Evolutionary conservation across 2,113 vertebrate species (phyloP), one percentile per base, ranked within the genome.

Genomic region (Pseudorectes ferrugineus): DNA sequence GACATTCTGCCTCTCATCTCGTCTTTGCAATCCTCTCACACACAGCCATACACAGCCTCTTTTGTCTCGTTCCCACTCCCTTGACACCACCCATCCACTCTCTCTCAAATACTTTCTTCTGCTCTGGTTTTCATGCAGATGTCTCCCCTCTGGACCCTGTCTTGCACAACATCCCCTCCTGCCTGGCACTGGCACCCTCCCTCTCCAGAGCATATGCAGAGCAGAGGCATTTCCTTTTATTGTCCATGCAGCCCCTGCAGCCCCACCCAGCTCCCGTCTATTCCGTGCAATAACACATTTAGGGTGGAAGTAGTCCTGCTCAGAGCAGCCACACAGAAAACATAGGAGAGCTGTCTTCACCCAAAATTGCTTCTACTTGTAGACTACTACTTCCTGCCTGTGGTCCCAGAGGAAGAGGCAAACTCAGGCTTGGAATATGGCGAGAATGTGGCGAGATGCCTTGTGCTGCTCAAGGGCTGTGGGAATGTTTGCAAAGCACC

Each of bases 191-290:
- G 46, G 40, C 76, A 57, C 57, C 19, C 61, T 86, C 75, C 84
- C 79, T 79, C 70, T 90, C 57, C 73, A 55, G 66, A 73, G 43
- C 93, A 76, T 70, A 33, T 66, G 83, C 62, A 48, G 91, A 94
- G 48, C 85, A 92, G 81, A 89, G 85, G 74, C 70, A 93, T 95
- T 96, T 96, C 96, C 94, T 86, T 70, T 88, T 14, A 93, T 96
- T 97, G 93, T 95, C 93, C 61, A 2, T 4, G 9, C 43, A 21
- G 31, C 70, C 89, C 52, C 66, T 67, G 88, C 65, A 40, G 23
- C 89, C 77, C 77, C 93, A 92, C 94, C 91, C 96, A 49, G 26
- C 80, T 93, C 84, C 57, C 5, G 1, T 42, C 78, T 67, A 13
- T 74, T 93, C 89, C 31, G 71, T 52, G 80, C 77, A 81, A 4